Base-by-base conservation (phyloP, 2,113 vertebrate species). In the Hippocampus abdominalis region DNA sequence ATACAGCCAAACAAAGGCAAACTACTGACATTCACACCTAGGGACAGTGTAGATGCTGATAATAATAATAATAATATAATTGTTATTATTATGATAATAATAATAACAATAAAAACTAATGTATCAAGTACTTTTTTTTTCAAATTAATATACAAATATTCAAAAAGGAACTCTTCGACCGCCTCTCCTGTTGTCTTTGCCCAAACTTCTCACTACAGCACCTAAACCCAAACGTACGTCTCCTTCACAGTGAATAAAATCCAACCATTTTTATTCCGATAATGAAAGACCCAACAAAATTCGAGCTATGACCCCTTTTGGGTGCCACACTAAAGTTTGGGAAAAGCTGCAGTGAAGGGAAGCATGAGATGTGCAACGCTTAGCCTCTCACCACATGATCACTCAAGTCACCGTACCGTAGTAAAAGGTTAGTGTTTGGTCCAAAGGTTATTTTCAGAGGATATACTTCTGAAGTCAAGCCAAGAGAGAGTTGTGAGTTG, bases 391-490 rank as follows among this genome's bases (percentile, higher is more conserved):
- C 23, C 39, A 15, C 32, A 15, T 63, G 39, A 63, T 64, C 63
- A 64, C 63, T 46, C 12, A 25, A 46, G 39, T 44, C 63, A 46
- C 42, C 68, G 61, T 36, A 6, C 32, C 32, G 83, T 81, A 46
- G 32, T 40, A 62, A 78, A 75, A 68, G 61, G 29, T 40, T 23
- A 15, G 57, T 46, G 65, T 64, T 64, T 72, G 72, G 70, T 77
- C 71, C 67, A 75, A 77, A 75, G 77, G 70, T 70, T 81, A 83
- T 81, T 78, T 36, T 67, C 63, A 72, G 51, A 23, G 63, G 68
- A 76, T 73, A 64, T 54, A 64, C n/a, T 48, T 67, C 74, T 78
- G 81, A 81, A 69, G 80, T 82, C 76, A 75, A 74, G 71, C 61
- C 69, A 32, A 66, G 75, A 36, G 70, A 76, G 2, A 51, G 72